These are phyloP conservation scores for Chelonoidis abingdonii DNA, from an alignment of 2,113 vertebrate genomes.

Conservation along the genomic window DNA sequence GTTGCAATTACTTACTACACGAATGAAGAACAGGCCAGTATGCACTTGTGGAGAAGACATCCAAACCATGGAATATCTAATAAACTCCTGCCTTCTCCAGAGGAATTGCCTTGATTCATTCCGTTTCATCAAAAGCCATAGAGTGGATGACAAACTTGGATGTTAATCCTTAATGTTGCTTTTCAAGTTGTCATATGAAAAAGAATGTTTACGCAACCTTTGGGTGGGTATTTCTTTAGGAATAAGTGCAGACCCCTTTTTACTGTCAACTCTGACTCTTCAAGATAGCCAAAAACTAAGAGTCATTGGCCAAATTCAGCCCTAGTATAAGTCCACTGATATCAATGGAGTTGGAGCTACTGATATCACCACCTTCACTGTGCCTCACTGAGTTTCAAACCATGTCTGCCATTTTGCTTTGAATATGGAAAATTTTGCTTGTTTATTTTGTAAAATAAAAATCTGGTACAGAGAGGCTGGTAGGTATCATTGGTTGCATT, in stretches of 20 bases:
- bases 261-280: neutral
- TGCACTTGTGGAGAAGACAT: too few relatives aligned
- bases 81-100: too few relatives aligned
- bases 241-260: neutral
- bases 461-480: neutral
- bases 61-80: too few relatives aligned
- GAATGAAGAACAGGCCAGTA: too few relatives aligned
- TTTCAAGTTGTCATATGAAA: too few relatives aligned
- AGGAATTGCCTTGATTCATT: too few relatives aligned
- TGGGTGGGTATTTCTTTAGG: too few relatives aligned
- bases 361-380: neutral
- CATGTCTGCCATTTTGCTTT: neutral
- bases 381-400: neutral
- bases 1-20: too few relatives aligned
- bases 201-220: neutral
- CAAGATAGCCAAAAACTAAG: neutral
- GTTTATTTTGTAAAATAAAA: neutral
- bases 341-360: neutral
- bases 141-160: too few relatives aligned
- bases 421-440: neutral
- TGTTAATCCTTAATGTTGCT: too few relatives aligned
- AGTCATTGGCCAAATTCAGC: neutral
- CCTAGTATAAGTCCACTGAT: neutral
- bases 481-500: neutral
- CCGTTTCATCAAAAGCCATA: too few relatives aligned